These are phyloP conservation scores for Papilio demoleus DNA, from an alignment of 2,888 invertebrate genomes.

Conservation along the genomic window DNA sequence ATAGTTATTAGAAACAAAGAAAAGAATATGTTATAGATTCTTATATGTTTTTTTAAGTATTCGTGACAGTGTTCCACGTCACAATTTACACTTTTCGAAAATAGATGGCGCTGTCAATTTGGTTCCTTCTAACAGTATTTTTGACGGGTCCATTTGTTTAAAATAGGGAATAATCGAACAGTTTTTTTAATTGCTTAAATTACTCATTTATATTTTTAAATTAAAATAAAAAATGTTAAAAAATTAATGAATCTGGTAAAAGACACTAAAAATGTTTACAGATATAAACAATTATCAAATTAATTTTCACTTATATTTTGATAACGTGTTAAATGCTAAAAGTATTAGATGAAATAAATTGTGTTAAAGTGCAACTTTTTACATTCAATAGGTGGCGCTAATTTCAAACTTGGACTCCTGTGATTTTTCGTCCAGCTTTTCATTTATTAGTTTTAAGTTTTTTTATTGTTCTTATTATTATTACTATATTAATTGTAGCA, in stretches of 20 bases:
- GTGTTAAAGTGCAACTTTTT: neutral
- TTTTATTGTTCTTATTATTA: no score
- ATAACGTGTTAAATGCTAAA: no score
- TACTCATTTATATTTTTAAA: no score
- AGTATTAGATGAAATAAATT: no score
- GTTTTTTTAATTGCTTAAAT: no score
- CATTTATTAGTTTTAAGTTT: neutral
- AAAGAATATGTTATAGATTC: neutral
- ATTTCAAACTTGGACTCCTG: neutral
- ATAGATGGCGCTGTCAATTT: slow-evolving; percentile 1
- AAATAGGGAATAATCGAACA: no score
- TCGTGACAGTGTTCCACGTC: slow-evolving; percentile 33
- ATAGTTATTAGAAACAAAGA: neutral
- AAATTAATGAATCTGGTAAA: neutral
- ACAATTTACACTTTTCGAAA: slow-evolving; percentile 11
- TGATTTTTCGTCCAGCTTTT: neutral
- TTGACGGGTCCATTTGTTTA: no score
- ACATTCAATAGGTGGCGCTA: slow-evolving; percentile 12
- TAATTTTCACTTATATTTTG: no score
- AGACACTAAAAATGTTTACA: neutral
- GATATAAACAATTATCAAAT: neutral
- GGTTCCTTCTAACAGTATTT: no score
- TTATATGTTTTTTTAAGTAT: neutral
- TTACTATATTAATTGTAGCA: neutral
- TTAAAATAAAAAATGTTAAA: no score